phyloP scores from a whole-genome alignment of 92 coral and sea anemone species.

The Heliopora coerulea region DNA sequence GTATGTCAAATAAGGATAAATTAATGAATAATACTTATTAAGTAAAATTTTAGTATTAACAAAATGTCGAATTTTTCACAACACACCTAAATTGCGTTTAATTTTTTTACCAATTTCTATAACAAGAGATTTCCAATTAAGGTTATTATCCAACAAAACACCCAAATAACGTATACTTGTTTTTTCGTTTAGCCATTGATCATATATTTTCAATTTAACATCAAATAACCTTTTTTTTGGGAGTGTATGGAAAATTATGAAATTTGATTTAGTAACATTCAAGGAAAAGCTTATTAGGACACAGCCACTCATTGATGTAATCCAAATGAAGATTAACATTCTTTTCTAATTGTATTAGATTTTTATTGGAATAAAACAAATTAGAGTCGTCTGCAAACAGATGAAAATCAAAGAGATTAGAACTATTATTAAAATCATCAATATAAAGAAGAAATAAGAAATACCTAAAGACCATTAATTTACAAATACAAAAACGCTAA shows the following conservation, averaged over 20 bases:
- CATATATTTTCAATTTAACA: neutral
- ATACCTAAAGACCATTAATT: too few relatives aligned
- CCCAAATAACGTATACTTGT: neutral
- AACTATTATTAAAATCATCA: too few relatives aligned
- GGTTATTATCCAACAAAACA: neutral
- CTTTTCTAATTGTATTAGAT: too few relatives aligned
- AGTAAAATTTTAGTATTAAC: neutral
- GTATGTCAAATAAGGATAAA: constrained; percentile 2
- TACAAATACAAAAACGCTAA: too few relatives aligned
- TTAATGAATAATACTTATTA: neutral
- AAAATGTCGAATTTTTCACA: constrained; percentile 35
- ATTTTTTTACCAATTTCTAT: neutral
- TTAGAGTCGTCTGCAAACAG: too few relatives aligned
- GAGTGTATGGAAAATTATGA: neutral
- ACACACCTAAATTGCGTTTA: constrained; percentile 35
- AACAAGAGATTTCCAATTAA: neutral
- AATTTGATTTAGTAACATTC: neutral
- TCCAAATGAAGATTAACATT: too few relatives aligned
- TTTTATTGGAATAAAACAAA: too few relatives aligned
- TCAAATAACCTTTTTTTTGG: neutral
- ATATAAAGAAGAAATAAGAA: too few relatives aligned
- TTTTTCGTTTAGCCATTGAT: neutral
- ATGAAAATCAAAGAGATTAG: too few relatives aligned
- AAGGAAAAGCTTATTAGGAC: neutral
- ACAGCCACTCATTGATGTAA: neutral